A percentile compares a stretch with the other conserved stretches of the same genome.
Conservation (phyloP, 2,888 invertebrate genomes). For the Aphelenchoides bicaudatus region DNA sequence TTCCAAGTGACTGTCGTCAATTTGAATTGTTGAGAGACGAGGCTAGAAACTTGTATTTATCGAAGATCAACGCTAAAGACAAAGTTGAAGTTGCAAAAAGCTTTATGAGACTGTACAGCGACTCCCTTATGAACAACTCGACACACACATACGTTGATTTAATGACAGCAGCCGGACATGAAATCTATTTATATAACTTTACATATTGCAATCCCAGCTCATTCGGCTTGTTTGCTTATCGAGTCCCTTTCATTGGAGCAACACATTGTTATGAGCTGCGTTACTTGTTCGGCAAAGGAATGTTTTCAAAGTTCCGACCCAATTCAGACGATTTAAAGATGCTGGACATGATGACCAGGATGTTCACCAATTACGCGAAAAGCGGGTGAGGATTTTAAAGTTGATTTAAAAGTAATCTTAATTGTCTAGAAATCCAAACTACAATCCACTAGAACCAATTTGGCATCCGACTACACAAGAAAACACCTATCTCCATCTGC, state of each 20-base stretch:
- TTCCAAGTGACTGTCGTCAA: constrained; percentile 41
- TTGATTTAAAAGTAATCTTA: neutral
- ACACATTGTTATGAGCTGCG: constrained; percentile 53
- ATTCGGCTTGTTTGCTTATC: constrained; percentile 43
- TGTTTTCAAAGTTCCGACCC: constrained; percentile 42
- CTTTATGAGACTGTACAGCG: constrained; percentile 45
- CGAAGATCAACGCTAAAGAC: constrained; percentile 38
- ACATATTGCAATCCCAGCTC: constrained; percentile 43
- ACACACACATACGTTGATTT: constrained; percentile 32
- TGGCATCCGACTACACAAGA: constrained; percentile 25
- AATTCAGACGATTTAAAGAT: constrained; percentile 43
- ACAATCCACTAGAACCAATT: neutral
- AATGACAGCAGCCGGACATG: constrained; percentile 29
- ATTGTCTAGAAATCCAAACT: constrained; percentile 31
- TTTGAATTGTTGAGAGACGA: constrained; percentile 40
- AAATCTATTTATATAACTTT: constrained; percentile 45
- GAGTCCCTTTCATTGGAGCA: constrained; percentile 46
- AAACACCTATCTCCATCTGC: constrained; percentile 28
- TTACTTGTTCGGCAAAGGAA: constrained; percentile 48
- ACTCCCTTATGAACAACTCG: constrained; percentile 36
- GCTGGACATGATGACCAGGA: constrained; percentile 40
- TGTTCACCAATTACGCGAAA: constrained; percentile 50
- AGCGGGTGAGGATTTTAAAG: constrained; percentile 37
- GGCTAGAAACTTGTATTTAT: constrained; percentile 45
- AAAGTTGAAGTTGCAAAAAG: constrained; percentile 40